These are phyloP conservation scores for Mus pahari DNA, from an alignment of 2,113 vertebrate genomes.

Conservation along the genomic window DNA sequence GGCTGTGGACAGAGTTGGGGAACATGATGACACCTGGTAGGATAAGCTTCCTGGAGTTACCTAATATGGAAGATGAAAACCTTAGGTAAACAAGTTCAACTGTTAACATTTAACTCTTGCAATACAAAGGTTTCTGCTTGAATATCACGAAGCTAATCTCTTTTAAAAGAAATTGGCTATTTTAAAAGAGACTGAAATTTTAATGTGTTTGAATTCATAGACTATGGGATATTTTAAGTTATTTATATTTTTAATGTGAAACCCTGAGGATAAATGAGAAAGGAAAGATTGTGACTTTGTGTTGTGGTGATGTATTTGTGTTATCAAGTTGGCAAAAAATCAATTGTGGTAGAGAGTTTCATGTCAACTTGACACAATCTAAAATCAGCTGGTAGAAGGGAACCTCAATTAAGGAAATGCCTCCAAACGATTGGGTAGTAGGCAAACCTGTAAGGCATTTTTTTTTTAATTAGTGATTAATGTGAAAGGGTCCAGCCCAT, in stretches of 20 bases:
- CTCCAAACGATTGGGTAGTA: background rate
- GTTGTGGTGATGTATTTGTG: background rate
- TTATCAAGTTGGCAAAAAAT: background rate
- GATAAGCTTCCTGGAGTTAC: background rate
- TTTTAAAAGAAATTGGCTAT: background rate
- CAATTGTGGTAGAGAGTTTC: background rate
- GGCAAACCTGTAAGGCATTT: background rate
- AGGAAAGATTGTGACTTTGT: background rate
- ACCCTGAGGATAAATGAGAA: background rate
- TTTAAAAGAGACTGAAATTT: background rate
- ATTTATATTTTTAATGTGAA: background rate
- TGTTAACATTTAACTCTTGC: background rate
- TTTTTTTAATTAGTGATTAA: background rate
- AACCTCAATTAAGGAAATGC: background rate
- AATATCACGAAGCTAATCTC: background rate
- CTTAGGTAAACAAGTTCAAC: background rate
- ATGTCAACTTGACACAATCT: background rate
- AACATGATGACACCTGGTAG: background rate
- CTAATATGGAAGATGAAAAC: background rate
- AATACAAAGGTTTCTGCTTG: background rate
- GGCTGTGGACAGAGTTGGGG: background rate
- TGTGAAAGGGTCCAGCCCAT: background rate
- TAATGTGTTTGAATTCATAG: background rate
- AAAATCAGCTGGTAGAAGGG: background rate
- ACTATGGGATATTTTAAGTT: background rate